Percentiles rank a stretch among this genome's conserved stretches.
These are phyloP conservation scores for Babyrousa celebensis DNA, from an alignment of 2,797 vertebrate genomes.

Conservation along the genomic window DNA sequence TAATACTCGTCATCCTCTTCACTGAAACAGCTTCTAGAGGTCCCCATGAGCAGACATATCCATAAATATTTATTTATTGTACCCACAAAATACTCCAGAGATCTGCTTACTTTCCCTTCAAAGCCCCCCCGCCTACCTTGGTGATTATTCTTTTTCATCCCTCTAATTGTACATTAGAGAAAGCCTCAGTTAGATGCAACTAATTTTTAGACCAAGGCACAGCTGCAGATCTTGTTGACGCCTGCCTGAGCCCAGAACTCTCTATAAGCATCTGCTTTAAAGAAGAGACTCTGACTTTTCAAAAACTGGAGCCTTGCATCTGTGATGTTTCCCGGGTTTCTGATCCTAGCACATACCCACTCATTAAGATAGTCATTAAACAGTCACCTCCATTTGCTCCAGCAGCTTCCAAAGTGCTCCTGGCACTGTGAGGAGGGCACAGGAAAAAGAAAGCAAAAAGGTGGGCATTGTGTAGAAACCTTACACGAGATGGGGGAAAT, in stretches of 20 bases:
- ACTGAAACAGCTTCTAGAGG: constrained; percentile 8
- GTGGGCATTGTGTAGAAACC: constrained; percentile 30
- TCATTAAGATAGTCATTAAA: not conserved
- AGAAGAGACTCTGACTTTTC: not conserved
- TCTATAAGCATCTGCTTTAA: not conserved
- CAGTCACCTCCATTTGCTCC: not conserved
- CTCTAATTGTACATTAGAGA: constrained; percentile 67
- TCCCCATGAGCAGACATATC: constrained; percentile 45
- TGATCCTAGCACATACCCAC: not conserved
- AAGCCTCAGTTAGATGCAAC: not conserved
- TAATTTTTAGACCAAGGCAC: not conserved
- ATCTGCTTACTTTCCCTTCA: constrained; percentile 69
- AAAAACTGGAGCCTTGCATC: not conserved
- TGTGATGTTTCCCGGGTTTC: not conserved
- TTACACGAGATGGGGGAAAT: constrained; percentile 52
- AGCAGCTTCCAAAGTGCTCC: not conserved
- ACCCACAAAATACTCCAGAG: not conserved
- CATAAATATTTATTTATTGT: constrained; percentile 47
- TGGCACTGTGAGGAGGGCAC: not conserved
- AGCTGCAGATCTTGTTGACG: constrained; percentile 34
- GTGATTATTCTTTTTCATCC: constrained; percentile 39
- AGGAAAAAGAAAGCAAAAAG: constrained; percentile 56
- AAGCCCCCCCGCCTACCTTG: not conserved
- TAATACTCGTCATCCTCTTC: not conserved
- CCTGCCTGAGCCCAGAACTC: not conserved